Evolutionary conservation across 1,140 invertebrate species (phyloP).

Genomic region (Brachionus sp.): DNA sequence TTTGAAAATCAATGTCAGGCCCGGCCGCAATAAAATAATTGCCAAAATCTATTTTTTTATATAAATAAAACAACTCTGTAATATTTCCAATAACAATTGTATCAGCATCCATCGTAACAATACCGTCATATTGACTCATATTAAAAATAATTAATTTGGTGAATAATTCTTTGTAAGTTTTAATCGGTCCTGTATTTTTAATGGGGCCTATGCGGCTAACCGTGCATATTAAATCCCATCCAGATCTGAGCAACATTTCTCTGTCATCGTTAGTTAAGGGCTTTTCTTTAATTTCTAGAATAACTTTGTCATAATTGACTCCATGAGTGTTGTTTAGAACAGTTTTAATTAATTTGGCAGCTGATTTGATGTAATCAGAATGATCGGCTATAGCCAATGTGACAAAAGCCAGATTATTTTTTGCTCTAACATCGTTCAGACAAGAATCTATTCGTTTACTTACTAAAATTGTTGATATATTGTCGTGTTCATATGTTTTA

Average conservation of each 20-base stretch:
- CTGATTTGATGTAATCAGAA: neutral
- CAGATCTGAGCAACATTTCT: neutral
- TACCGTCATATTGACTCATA: neutral
- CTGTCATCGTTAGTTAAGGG: neutral
- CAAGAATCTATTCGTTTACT: neutral
- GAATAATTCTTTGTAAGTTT: neutral
- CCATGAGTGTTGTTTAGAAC: neutral
- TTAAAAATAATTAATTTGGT: neutral
- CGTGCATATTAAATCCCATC: neutral
- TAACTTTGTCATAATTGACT: neutral
- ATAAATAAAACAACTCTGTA: neutral
- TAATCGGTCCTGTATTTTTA: neutral
- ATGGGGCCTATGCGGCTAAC: neutral
- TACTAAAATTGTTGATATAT: neutral
- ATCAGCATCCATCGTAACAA: neutral
- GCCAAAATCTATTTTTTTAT: neutral
- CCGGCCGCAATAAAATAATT: neutral
- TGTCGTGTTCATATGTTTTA: neutral
- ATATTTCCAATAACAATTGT: neutral
- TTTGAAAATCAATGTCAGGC: neutral
- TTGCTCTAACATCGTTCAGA: neutral
- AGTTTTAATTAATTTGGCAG: neutral
- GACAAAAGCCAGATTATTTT: neutral
- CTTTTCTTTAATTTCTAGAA: neutral
- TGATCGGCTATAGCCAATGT: neutral